These are phyloP conservation scores for Anthonomus grandis DNA, from an alignment of 1,140 invertebrate genomes.

Conservation along the genomic window DNA sequence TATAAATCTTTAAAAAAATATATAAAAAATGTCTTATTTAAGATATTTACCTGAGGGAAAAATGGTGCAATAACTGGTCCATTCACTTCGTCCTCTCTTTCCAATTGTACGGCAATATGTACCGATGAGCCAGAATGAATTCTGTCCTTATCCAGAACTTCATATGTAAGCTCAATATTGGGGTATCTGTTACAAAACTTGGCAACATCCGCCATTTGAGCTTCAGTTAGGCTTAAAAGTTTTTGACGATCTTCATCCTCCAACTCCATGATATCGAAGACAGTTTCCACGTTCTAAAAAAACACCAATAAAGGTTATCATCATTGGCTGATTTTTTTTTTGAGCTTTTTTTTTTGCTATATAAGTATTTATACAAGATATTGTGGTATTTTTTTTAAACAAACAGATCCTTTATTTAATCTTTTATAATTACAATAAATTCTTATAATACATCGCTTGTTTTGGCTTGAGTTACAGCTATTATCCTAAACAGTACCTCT, in stretches of 20 bases:
- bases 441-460: no score
- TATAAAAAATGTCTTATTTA: background rate
- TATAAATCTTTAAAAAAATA: no score
- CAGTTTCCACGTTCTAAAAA: slow-evolving; percentile 80
- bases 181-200: slow-evolving; percentile 98
- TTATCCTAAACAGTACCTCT: no score
- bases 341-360: no score
- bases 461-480: no score
- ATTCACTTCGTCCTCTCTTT: slow-evolving; percentile 95
- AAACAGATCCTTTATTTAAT: no score
- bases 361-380: background rate
- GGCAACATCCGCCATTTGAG: slow-evolving; percentile 95
- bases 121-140: slow-evolving; percentile 79
- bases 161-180: slow-evolving; percentile 95
- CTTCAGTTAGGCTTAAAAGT: slow-evolving; percentile 78
- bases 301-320: background rate
- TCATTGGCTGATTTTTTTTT: no score
- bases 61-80: slow-evolving; percentile 97
- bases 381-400: no score
- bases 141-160: slow-evolving; percentile 80
- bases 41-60: slow-evolving; percentile 86
- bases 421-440: no score
- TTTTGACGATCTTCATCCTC: slow-evolving; percentile 91
- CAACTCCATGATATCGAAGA: slow-evolving; percentile 98
- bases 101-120: slow-evolving; percentile 86